Evolutionary conservation across 2,888 invertebrate species (phyloP), one percentile per base, ranked within the genome.

Genomic region (Scaptomyza parva): DNA sequence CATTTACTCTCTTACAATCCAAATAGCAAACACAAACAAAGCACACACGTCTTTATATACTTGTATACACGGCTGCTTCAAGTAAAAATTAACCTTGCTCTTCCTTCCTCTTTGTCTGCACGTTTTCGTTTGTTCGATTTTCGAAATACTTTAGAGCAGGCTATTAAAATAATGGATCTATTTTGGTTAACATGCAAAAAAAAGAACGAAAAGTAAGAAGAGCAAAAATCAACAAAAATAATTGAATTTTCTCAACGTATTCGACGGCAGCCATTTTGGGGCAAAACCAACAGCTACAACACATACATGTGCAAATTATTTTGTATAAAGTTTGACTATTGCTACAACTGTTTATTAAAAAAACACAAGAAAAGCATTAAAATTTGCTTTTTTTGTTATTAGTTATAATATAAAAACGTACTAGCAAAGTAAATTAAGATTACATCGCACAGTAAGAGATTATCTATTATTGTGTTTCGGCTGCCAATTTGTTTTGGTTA

Each of bases 151-250:
- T 82, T 73, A 79, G 58, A 73, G 82, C 78, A 80, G 77, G 78
- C 82, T 78, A 83, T 83, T 84, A 84, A 84, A 83, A 85, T 83
- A 83, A 83, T 83, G 85, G 74, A 83, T 83, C 78, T 83, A 82
- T 82, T 83, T 83, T 79, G 67, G 79, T 69, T 57, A 8, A 63
- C 69, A 71, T 55, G 62, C 76, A 60, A 60, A 65, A 71, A 18
- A 67, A 45, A 52, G 14, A 18, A 60, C 53, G 37, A 40, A 39
- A 39, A 52, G 9, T 50, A 57, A 24, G 18, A 37, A 65, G 48
- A n/a, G 60, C 55, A 55, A 73, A 70, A 70, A 64, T 54, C 64
- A 62, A 45, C 59, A 40, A 50, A 37, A 74, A 61, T 52, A 62
- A 76, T 59, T 68, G 64, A 75, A 55, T 55, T 48, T 66, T 37